These are phyloP conservation scores for Gila orcuttii DNA, from an alignment of 2,113 vertebrate genomes.

Conservation along the genomic window DNA sequence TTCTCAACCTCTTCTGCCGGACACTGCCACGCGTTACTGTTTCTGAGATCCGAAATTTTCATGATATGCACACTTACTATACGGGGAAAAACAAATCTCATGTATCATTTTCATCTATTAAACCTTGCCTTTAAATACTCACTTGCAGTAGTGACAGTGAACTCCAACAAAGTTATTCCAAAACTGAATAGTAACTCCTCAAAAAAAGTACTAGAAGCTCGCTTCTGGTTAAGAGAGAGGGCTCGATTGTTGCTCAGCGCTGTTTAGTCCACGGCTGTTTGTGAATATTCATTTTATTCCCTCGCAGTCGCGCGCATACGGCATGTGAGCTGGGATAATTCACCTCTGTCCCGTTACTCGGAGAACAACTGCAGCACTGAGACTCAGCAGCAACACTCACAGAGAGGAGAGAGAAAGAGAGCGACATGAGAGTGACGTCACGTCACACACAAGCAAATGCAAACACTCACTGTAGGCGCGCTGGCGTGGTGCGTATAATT, in stretches of 20 bases:
- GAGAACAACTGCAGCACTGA: conserved; percentile 46
- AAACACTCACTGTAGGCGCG: conserved; percentile 19
- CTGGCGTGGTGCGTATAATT: conserved; percentile 63
- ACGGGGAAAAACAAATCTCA: not conserved
- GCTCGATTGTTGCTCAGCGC: conserved; percentile 58
- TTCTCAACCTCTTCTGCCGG: conserved; percentile 7
- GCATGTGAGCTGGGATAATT: conserved; percentile 53
- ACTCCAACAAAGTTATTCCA: conserved; percentile 36
- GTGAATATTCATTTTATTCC: conserved; percentile 74
- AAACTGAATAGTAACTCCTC: conserved; percentile 1
- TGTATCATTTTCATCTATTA: not conserved
- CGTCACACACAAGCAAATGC: conserved; percentile 31
- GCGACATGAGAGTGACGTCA: conserved; percentile 61
- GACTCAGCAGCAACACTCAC: not conserved
- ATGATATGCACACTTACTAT: not conserved
- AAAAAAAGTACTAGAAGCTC: not conserved
- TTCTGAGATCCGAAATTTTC: not conserved
- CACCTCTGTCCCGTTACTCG: conserved; percentile 64
- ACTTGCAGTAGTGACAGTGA: conserved; percentile 19
- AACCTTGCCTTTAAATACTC: not conserved
- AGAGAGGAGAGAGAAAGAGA: not conserved
- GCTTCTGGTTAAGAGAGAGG: conserved; percentile 38
- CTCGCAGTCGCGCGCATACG: conserved; percentile 45
- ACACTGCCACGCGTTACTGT: conserved; percentile 45
- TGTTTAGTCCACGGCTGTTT: conserved; percentile 61